Base-by-base conservation (phyloP, 2,797 vertebrate genomes). In the Austrolebias charrua region DNA sequence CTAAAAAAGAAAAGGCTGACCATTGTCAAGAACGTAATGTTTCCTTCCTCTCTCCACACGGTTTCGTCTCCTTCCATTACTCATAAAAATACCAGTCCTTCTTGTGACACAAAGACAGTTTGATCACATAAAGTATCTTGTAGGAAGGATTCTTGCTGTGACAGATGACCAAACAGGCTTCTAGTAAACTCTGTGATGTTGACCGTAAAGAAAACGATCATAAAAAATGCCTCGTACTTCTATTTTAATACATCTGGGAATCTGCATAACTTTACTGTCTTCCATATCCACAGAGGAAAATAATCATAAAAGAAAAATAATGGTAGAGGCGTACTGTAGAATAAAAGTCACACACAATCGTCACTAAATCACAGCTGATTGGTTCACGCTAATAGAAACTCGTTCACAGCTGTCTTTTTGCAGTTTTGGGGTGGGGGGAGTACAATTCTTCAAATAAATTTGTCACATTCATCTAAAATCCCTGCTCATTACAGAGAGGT, bases 201-300 rank as follows among this genome's bases (percentile, higher is more conserved):
- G 59, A 66, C 60, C 53, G 76, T 87, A 81, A 88, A 85, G 50
- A 38, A 45, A 58, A 49, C 38, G 56, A 57, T 73, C 61, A 76
- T 86, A 81, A 89, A 85, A 53, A 53, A 10, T n/a, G 35, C 61
- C 49, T 48, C 38, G 33, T 51, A 47, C 24, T 52, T 58, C 73
- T 71, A 82, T 88, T 82, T 82, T 76, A 85, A 79, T 55, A 75
- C 79, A 78, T 71, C 65, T 63, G 71, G 76, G 79, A 80, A 78
- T 81, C 66, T 72, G 54, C 35, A n/a, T 68, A 50, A 58, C 75
- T 56, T 31, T 53, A 70, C 44, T 15, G 59, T 54, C 54, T 62
- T 83, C 71, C 57, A 71, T 69, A 68, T 78, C 66, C 20, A 38
- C 61, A 52, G 60, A 77, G 62, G 56, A 72, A 66, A 67, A 63